Evolutionary conservation across 2,888 invertebrate genomes (phyloP).

Genomic region (Fissipunctia ypsillon): DNA sequence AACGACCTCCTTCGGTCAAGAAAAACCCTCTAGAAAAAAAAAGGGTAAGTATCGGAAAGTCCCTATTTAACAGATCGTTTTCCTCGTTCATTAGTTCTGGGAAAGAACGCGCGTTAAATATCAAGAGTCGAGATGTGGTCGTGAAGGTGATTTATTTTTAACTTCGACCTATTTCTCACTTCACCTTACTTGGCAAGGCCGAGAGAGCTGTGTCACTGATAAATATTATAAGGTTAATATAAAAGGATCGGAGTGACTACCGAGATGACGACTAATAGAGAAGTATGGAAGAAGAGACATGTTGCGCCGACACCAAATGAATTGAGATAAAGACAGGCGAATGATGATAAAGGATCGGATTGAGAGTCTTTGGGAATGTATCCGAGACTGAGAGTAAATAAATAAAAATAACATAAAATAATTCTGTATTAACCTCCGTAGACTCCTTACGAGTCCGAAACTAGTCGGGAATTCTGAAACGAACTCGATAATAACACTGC

Average conservation of each 20-base stretch:
- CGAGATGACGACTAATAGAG: background rate
- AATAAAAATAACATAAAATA: background rate
- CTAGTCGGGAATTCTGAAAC: background rate
- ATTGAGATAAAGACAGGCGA: background rate
- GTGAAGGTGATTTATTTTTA: conserved; percentile 34
- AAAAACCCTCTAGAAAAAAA: background rate
- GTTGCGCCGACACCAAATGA: background rate
- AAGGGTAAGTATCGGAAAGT: conserved; percentile 26
- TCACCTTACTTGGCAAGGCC: conserved; percentile 15
- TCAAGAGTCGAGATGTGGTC: conserved; percentile 16
- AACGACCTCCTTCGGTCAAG: background rate
- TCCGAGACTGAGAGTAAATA: background rate
- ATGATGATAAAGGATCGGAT: background rate
- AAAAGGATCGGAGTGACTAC: background rate
- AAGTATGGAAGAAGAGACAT: background rate
- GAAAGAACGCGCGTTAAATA: conserved; percentile 51
- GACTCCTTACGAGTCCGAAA: background rate
- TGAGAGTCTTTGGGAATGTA: background rate
- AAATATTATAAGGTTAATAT: background rate
- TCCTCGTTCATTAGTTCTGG: conserved; percentile 55
- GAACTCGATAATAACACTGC: background rate
- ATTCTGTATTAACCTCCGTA: background rate
- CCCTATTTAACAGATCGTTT: conserved; percentile 30
- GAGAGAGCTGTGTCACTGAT: conserved; percentile 8
- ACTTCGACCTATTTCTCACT: conserved; percentile 20